Conservation (phyloP, 2,888 invertebrate genomes). For the Vandiemenella viatica region DNA sequence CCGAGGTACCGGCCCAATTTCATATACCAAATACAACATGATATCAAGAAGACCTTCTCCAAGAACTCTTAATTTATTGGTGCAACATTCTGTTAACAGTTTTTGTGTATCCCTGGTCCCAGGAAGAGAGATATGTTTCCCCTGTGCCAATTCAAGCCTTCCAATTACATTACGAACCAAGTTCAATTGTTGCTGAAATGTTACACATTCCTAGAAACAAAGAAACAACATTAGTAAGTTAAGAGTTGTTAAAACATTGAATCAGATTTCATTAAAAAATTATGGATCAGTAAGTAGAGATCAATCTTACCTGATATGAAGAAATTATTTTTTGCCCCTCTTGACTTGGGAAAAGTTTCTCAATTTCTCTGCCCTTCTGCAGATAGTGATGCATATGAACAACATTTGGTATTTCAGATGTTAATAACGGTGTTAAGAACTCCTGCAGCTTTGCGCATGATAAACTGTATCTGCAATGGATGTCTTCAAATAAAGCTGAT, state of each 20-base stretch:
- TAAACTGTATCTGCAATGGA: conserved; percentile 65
- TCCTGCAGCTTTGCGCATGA: conserved; percentile 72
- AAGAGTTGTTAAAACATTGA: neutral
- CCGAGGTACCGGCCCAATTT: conserved; percentile 34
- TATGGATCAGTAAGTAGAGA: neutral
- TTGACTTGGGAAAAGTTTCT: conserved; percentile 33
- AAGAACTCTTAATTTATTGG: conserved; percentile 69
- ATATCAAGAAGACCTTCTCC: conserved; percentile 71
- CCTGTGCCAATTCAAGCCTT: conserved; percentile 47
- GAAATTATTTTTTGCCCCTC: conserved; percentile 35
- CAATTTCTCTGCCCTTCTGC: conserved; percentile 38
- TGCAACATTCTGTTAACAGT: conserved; percentile 44
- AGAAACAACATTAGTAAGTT: conserved; percentile 1
- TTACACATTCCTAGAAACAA: conserved; percentile 58
- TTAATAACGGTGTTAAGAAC: conserved; percentile 58
- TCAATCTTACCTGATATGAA: conserved; percentile 34
- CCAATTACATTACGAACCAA: conserved; percentile 61
- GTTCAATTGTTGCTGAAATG: conserved; percentile 79
- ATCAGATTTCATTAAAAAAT: conserved; percentile 1
- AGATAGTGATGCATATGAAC: conserved; percentile 74
- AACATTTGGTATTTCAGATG: conserved; percentile 65
- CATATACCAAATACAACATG: conserved; percentile 53
- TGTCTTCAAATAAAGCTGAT: conserved; percentile 58
- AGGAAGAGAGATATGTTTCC: conserved; percentile 3
- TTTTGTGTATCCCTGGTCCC: conserved; percentile 2